These are phyloP conservation scores for Zingel zingel DNA, from an alignment of 2,113 vertebrate species.

Conservation along the genomic window DNA sequence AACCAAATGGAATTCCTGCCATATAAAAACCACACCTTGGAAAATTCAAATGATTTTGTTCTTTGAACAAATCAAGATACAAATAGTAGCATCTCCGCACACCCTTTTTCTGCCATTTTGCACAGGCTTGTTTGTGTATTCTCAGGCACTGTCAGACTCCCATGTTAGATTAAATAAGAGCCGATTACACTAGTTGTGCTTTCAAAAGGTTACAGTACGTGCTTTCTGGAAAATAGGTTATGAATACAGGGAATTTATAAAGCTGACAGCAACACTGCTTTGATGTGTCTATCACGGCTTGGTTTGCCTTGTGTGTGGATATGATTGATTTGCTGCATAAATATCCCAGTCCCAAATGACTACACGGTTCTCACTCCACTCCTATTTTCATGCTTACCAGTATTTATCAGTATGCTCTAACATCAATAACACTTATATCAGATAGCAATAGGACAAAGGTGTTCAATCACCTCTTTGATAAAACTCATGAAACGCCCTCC, in stretches of 20 bases:
- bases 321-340: slow-evolving; percentile 68
- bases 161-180: slow-evolving; percentile 79
- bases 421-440: slow-evolving; percentile 43
- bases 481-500: slow-evolving; percentile 97
- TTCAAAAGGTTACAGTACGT: slow-evolving; percentile 72
- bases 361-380: slow-evolving; percentile 18
- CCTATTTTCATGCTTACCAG: slow-evolving; percentile 11
- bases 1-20: slow-evolving; percentile 35
- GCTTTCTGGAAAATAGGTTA: slow-evolving; percentile 73
- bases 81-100: slow-evolving; percentile 49
- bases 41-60: slow-evolving; percentile 47
- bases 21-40: slow-evolving; percentile 26
- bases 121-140: slow-evolving; percentile 62
- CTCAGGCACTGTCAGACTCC: slow-evolving; percentile 70
- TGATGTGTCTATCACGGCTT: slow-evolving; percentile 65
- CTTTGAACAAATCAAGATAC: slow-evolving; percentile 58
- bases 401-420: slow-evolving; percentile 8
- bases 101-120: slow-evolving; percentile 62
- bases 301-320: slow-evolving; percentile 52
- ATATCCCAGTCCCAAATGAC: slow-evolving; percentile 53
- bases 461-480: slow-evolving; percentile 94
- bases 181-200: slow-evolving; percentile 75
- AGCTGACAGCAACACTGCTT: slow-evolving; percentile 68
- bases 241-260: slow-evolving; percentile 71
- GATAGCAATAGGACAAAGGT: slow-evolving; percentile 47